These are phyloP conservation scores for Epinephelus cyanopodus DNA, from an alignment of 2,113 vertebrate species.

Conservation along the genomic window DNA sequence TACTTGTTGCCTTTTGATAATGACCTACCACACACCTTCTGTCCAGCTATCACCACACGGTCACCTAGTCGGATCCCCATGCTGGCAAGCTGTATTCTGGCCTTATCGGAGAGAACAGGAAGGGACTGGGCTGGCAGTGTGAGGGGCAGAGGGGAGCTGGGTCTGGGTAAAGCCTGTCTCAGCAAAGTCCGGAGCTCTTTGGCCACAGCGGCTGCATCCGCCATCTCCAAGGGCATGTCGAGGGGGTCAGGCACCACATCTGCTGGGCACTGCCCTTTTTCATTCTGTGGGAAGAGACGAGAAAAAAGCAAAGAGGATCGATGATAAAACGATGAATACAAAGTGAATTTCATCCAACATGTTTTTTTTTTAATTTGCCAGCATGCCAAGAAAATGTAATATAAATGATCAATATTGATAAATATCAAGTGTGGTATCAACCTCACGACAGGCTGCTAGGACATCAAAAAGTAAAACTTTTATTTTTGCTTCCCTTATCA, in stretches of 20 bases:
- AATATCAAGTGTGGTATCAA: constrained; percentile 11
- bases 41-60: constrained; percentile 95
- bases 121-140: constrained; percentile 77
- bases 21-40: constrained; percentile 88
- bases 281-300: constrained; percentile 85
- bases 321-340: neutral
- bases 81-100: constrained; percentile 84
- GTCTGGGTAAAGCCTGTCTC: constrained; percentile 86
- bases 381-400: neutral
- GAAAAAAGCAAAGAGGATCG: neutral
- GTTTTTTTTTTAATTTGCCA: neutral
- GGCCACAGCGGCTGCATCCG: constrained; percentile 91
- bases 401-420: constrained; percentile 2
- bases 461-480: neutral
- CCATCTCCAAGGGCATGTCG: constrained; percentile 96
- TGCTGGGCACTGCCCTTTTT: constrained; percentile 91
- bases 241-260: constrained; percentile 95
- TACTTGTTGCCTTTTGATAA: neutral
- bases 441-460: neutral
- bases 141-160: constrained; percentile 82
- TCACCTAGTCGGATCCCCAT: constrained; percentile 93
- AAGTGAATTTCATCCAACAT: neutral
- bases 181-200: constrained; percentile 92
- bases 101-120: constrained; percentile 80
- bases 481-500: neutral